Evolutionary conservation across 2,888 invertebrate species (phyloP).

Genomic region (Neria commutata): DNA sequence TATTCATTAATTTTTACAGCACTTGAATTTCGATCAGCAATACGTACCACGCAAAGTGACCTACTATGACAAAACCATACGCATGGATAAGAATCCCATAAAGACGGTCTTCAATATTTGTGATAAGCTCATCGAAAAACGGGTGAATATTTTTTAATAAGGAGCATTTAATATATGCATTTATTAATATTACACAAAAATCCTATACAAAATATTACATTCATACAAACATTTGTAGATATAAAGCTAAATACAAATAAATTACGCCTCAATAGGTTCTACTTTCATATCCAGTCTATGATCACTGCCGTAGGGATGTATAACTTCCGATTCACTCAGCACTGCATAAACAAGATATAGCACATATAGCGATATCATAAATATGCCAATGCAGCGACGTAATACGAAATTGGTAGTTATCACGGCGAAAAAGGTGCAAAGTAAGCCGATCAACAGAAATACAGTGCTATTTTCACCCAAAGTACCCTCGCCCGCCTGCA

Average conservation of each 20-base stretch:
- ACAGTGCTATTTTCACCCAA: constrained; percentile 43
- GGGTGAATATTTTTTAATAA: constrained; percentile 65
- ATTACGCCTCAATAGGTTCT: too few species aligned
- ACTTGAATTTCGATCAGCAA: constrained; percentile 81
- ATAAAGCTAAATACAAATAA: too few species aligned
- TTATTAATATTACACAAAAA: neutral
- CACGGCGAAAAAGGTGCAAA: constrained; percentile 31
- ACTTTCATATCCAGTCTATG: constrained; percentile 28
- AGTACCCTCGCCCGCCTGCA: constrained; percentile 35
- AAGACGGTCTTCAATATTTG: constrained; percentile 93
- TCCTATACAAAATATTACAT: neutral
- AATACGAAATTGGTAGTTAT: constrained; percentile 39
- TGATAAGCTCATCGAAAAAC: constrained; percentile 83
- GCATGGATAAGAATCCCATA: constrained; percentile 95
- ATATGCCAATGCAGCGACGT: constrained; percentile 28
- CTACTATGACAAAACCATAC: constrained; percentile 85
- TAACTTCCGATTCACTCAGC: constrained; percentile 28
- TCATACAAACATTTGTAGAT: neutral
- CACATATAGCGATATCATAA: constrained; percentile 25
- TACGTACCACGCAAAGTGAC: constrained; percentile 85
- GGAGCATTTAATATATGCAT: neutral
- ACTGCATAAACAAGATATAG: constrained; percentile 21
- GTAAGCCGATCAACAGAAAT: constrained; percentile 35
- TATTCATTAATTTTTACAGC: constrained; percentile 63
- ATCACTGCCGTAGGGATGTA: constrained; percentile 34